A percentile compares a stretch with the other conserved stretches of the same genome.
Evolutionary conservation across 2,113 vertebrate genomes (phyloP).

Genomic region (Dasypus novemcinctus): DNA sequence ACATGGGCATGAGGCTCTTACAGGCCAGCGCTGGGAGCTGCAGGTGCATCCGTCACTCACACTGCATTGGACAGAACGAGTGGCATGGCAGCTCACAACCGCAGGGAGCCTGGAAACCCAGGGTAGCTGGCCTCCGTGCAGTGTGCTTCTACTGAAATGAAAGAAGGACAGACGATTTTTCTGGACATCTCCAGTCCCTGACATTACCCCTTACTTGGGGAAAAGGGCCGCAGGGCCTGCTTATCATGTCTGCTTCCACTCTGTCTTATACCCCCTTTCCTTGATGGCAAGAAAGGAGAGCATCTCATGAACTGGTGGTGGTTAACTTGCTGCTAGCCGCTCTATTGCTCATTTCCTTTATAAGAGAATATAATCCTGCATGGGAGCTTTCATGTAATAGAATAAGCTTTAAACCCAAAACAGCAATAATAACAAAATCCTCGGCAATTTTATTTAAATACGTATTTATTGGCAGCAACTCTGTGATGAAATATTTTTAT

Average conservation of each 20-base stretch:
- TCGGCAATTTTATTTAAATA: not conserved
- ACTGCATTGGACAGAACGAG: not conserved
- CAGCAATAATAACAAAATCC: not conserved
- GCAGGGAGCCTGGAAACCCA: not conserved
- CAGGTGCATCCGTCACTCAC: not conserved
- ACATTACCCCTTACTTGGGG: not conserved
- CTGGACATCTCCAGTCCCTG: not conserved
- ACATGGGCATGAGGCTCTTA: not conserved
- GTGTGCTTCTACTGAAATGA: not conserved
- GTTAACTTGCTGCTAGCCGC: not conserved
- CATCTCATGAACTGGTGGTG: not conserved
- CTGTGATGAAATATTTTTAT: not conserved
- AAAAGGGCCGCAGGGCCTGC: not conserved
- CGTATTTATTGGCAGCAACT: not conserved
- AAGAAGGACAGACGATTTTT: not conserved
- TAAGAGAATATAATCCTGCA: not conserved
- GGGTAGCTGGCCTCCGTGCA: rapidly evolving
- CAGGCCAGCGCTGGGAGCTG: not conserved
- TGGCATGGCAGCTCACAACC: no score
- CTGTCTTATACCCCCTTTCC: not conserved
- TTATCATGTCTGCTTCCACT: not conserved
- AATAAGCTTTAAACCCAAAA: not conserved
- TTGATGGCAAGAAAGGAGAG: not conserved
- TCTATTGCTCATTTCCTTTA: not conserved
- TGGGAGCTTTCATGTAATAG: not conserved